Conservation (phyloP, 2,888 invertebrate genomes). For the Actias luna region DNA sequence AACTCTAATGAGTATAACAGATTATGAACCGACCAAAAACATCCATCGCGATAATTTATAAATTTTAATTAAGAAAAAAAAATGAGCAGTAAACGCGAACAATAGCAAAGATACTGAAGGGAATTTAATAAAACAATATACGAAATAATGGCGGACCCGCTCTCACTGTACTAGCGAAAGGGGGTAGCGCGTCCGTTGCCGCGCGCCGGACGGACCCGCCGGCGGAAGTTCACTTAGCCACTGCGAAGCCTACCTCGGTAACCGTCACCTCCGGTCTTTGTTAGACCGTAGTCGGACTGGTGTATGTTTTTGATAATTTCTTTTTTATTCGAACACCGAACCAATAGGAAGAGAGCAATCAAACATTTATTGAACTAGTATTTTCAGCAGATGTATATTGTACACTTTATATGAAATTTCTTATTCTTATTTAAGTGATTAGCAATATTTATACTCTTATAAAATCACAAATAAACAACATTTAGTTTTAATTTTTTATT, state of each 20-base stretch:
- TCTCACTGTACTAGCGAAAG: constrained; percentile 60
- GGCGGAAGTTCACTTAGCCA: constrained; percentile 73
- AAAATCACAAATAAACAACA: no score
- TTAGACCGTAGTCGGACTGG: constrained; percentile 21
- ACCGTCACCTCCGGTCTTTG: constrained; percentile 50
- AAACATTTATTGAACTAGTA: no score
- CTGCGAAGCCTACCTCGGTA: constrained; percentile 54
- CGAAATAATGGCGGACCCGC: constrained; percentile 63
- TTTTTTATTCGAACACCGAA: neutral
- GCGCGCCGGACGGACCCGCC: constrained; percentile 48
- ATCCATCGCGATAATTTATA: neutral
- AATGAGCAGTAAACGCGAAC: constrained; percentile 16
- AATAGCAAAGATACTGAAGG: constrained; percentile 15
- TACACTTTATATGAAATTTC: no score
- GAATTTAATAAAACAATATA: constrained; percentile 46
- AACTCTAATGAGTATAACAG: no score
- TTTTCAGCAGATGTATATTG: no score
- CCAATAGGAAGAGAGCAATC: no score
- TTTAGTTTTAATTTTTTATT: no score
- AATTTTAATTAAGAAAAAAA: constrained; percentile 7
- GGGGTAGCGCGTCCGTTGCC: constrained; percentile 58
- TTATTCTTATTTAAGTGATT: no score
- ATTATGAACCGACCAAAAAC: no score
- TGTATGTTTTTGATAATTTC: constrained; percentile 18
- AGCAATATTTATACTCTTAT: no score